Evolutionary conservation across 2,797 vertebrate species (phyloP).

Genomic region (Pygocentrus nattereri): DNA sequence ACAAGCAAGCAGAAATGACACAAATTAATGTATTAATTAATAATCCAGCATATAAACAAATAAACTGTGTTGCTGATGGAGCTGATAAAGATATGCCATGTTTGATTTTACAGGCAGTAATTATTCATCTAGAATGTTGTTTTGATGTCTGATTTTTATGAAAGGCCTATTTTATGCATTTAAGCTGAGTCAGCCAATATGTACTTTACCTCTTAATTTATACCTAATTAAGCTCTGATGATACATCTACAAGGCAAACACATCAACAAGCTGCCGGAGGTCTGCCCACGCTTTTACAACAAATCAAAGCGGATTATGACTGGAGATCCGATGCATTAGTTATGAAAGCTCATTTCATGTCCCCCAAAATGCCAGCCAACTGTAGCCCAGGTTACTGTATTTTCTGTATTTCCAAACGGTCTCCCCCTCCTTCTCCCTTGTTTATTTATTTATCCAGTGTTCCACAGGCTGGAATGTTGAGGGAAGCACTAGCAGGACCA

Average conservation of each 20-base stretch:
- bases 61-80: not conserved
- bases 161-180: not conserved
- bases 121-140: not conserved
- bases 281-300: conserved; percentile 31
- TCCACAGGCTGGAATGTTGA: conserved; percentile 32
- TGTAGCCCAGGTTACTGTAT: not conserved
- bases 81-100: too few relatives aligned
- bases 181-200: not conserved
- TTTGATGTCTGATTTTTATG: conserved; percentile 4
- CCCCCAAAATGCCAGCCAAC: not conserved
- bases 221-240: conserved; percentile 37
- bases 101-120: not conserved
- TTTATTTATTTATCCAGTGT: conserved; percentile 51
- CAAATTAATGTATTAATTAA: not conserved
- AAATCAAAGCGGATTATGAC: conserved; percentile 29
- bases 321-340: not conserved
- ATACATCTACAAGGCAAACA: conserved; percentile 10
- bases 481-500: conserved; percentile 38
- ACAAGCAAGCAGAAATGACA: not conserved
- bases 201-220: conserved; percentile 28
- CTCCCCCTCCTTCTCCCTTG: not conserved
- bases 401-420: conserved; percentile 39
- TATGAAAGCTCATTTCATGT: conserved; percentile 42
- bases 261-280: conserved; percentile 12
- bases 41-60: not conserved